Evolutionary conservation across 1,140 invertebrate species (phyloP).

Genomic region (Scylla paramamosain): DNA sequence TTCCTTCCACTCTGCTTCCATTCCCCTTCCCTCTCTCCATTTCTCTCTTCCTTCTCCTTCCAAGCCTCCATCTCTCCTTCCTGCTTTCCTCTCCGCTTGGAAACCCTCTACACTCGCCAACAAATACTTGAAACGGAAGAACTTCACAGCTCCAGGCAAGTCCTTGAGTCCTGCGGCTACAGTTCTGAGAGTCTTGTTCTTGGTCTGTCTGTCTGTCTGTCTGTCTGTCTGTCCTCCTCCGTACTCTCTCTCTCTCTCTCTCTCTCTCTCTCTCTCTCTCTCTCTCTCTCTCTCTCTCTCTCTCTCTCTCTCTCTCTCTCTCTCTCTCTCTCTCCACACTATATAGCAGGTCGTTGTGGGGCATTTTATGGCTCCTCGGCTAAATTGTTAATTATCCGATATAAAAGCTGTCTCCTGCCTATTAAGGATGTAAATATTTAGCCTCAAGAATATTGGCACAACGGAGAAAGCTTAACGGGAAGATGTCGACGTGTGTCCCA

Average conservation of each 20-base stretch:
- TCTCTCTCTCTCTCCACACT: neutral
- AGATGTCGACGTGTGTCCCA: neutral
- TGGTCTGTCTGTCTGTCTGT: neutral
- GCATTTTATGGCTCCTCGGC: neutral
- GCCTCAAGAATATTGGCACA: neutral
- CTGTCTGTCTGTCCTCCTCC: neutral
- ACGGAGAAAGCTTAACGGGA: neutral
- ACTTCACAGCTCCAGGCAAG: neutral
- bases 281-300: neutral
- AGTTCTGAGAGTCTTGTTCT: neutral
- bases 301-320: neutral
- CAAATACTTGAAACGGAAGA: conserved; percentile 14
- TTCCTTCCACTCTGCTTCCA: too few relatives aligned
- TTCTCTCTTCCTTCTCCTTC: neutral
- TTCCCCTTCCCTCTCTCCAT: neutral
- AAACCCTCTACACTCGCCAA: neutral
- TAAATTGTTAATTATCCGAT: conserved; percentile 5
- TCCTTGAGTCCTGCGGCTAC: neutral
- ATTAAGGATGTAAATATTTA: neutral
- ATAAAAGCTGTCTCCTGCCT: neutral
- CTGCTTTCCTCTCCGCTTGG: too few relatives aligned
- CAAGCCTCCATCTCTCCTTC: too few relatives aligned
- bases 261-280: conserved; percentile 20
- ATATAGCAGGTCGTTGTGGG: neutral
- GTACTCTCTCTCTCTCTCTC: neutral